Base-by-base conservation (phyloP, 2,888 invertebrate species). In the Eubasilissa splendida region DNA sequence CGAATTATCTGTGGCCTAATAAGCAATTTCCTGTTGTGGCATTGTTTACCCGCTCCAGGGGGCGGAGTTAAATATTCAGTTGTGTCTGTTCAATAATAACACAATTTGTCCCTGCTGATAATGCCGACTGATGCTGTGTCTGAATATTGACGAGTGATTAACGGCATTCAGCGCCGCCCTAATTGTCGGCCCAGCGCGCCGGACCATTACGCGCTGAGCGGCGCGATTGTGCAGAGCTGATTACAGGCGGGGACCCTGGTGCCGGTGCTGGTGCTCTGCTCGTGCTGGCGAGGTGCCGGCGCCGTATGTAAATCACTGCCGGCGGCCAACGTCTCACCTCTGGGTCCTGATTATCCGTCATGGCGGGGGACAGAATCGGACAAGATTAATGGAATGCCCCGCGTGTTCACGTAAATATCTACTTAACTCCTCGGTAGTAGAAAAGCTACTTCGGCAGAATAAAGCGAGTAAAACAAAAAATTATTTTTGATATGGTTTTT, bases 211-310 rank as follows among this genome's bases (percentile, higher is more conserved):
- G 68, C 76, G 63, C 82, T 82, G 77, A 80, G 70, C 77, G 82
- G 59, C 54, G 70, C 76, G 82, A 80, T 82, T 80, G 82, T 79
- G 77, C 71, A 74, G 78, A 77, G 75, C 80, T 82, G 82, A 82
- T 82, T 82, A 82, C 80, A 82, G 80, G 63, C 80, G 60, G 71
- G 77, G 42, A 7, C 42, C 4, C 4, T 60, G 66, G 50, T 71
- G 77, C 22, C 22, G 22, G 22, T 1, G 22, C 22, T 22, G 22
- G 22, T 22, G 22, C 22, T 22, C 22, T 22, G 22, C 22, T 22
- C 42, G 42, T 4, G 42, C 42, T 4, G 42, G 42, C 42, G 42
- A 42, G 60, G 31, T 50, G 60, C 60, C 52, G 53, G 59, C 52
- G 52, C 71, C 73, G 65, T 76, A 70, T 77, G 77, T 77, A 77